A percentile compares a stretch with the other conserved stretches of the same genome.
phyloP scores from a whole-genome alignment of 2,888 invertebrate species.

The Plagodis pulveraria region DNA sequence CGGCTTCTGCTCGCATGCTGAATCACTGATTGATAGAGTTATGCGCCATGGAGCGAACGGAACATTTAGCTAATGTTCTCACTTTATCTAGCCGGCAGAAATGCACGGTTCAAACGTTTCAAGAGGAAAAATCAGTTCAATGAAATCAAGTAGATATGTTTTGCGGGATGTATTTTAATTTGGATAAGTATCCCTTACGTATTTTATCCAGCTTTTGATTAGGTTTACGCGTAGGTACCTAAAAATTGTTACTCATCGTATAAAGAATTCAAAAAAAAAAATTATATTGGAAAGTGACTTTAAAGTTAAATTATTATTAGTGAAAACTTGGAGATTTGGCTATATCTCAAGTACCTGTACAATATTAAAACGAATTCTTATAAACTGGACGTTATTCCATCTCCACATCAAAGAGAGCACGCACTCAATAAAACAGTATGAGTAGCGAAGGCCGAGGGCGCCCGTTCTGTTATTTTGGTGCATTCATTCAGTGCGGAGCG shows the following conservation, averaged over 20 bases:
- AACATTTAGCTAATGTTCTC: slow-evolving; percentile 56
- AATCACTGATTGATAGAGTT: slow-evolving; percentile 69
- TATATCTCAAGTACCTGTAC: slow-evolving; percentile 10
- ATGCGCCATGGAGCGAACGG: slow-evolving; percentile 57
- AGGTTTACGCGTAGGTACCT: too few species aligned
- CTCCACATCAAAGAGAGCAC: slow-evolving; percentile 39
- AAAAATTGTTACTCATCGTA: too few species aligned
- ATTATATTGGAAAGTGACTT: too few species aligned
- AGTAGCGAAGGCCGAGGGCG: slow-evolving; percentile 68
- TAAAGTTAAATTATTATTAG: too few species aligned
- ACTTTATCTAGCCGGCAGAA: slow-evolving; percentile 33
- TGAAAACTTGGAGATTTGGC: too few species aligned
- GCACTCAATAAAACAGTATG: slow-evolving; percentile 44
- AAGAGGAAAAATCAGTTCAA: slow-evolving; percentile 3
- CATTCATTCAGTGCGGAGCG: slow-evolving; percentile 67
- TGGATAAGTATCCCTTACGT: too few species aligned
- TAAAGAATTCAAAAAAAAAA: too few species aligned
- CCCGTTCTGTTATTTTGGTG: slow-evolving; percentile 65
- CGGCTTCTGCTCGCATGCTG: slow-evolving; percentile 48
- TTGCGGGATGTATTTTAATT: background rate
- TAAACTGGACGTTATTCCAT: slow-evolving; percentile 42
- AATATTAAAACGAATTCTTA: slow-evolving; percentile 42
- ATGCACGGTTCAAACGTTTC: slow-evolving; percentile 4
- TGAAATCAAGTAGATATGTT: background rate
- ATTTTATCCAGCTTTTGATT: too few species aligned